These are phyloP conservation scores for Symphodus melops DNA, from an alignment of 2,113 vertebrate genomes.

Conservation along the genomic window DNA sequence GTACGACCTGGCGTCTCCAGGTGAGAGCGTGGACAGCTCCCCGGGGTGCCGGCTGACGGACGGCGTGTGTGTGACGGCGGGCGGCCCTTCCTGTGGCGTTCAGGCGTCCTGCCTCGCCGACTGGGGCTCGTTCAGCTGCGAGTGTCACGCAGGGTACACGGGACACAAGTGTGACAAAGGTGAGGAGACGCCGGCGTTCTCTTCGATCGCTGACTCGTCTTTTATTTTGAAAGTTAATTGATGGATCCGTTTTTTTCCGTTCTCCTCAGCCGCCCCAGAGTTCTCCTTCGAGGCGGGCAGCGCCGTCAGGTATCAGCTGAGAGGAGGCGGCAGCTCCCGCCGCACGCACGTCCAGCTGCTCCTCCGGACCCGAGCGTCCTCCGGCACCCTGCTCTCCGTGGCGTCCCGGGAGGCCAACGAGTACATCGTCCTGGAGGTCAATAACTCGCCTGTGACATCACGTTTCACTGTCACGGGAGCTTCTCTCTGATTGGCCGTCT, in stretches of 20 bases:
- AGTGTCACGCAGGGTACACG: slow-evolving; percentile 86
- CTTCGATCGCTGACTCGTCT: too few relatives aligned
- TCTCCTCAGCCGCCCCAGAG: slow-evolving; percentile 87
- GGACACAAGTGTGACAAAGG: slow-evolving; percentile 88
- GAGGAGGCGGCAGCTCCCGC: slow-evolving; percentile 75
- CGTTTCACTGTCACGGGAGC: too few relatives aligned
- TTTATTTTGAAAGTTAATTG: too few relatives aligned
- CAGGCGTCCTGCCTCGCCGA: slow-evolving; percentile 86
- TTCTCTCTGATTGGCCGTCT: not conserved
- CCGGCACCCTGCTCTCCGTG: slow-evolving; percentile 84
- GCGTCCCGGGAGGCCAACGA: slow-evolving; percentile 76
- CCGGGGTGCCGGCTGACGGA: slow-evolving; percentile 86
- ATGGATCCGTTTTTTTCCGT: too few relatives aligned
- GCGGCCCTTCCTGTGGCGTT: slow-evolving; percentile 84
- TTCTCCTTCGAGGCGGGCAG: slow-evolving; percentile 89
- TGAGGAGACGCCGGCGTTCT: slow-evolving; percentile 59
- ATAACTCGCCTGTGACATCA: slow-evolving; percentile 1
- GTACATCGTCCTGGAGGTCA: slow-evolving; percentile 85
- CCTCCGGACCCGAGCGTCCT: slow-evolving; percentile 84
- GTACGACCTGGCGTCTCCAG: slow-evolving; percentile 87
- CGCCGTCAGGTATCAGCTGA: slow-evolving; percentile 82
- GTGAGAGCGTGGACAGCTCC: slow-evolving; percentile 86
- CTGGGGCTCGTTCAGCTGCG: slow-evolving; percentile 89
- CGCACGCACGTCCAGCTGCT: slow-evolving; percentile 84
- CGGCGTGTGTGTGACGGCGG: slow-evolving; percentile 81